Evolutionary conservation across 2,113 vertebrate genomes (phyloP).

Genomic region (Leucopternis melanops): DNA sequence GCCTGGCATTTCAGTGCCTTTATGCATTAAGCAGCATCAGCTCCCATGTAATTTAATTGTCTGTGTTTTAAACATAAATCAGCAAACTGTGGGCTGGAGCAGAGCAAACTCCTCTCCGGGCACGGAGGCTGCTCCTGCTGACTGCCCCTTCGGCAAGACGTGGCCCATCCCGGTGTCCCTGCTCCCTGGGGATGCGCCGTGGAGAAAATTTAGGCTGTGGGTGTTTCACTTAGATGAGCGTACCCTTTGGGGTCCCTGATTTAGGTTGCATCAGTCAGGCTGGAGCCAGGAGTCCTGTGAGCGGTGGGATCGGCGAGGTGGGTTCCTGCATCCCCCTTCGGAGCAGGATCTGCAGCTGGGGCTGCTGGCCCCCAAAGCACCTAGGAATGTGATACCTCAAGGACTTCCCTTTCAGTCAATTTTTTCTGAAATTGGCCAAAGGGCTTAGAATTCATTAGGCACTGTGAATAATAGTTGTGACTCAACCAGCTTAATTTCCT

Average conservation of each 20-base stretch:
- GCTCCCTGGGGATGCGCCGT: fast-evolving
- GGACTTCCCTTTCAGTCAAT: neutral
- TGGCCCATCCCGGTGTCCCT: fast-evolving
- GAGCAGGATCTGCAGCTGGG: neutral
- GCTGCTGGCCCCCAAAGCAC: neutral
- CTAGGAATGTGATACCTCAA: fast-evolving
- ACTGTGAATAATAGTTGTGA: slow-evolving; percentile 33
- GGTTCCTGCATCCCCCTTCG: fast-evolving
- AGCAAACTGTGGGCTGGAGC: slow-evolving; percentile 2
- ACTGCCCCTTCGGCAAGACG: fast-evolving
- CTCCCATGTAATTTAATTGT: slow-evolving; percentile 59
- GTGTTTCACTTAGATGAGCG: neutral
- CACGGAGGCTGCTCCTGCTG: neutral
- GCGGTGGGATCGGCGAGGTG: fast-evolving
- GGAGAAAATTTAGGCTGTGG: neutral
- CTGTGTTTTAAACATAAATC: slow-evolving; percentile 54
- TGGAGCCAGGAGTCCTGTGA: neutral
- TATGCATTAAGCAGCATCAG: slow-evolving; percentile 54
- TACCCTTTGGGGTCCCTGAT: neutral
- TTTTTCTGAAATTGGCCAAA: slow-evolving; percentile 3
- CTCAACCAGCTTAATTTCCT: slow-evolving; percentile 43
- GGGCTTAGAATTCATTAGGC: slow-evolving; percentile 14
- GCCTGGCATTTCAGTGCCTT: slow-evolving; percentile 54
- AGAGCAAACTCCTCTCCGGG: neutral
- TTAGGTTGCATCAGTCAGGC: neutral